A percentile compares a stretch with the other conserved stretches of the same genome.
phyloP scores from a whole-genome alignment of 35 echinoderm and acorn worm species.

The Heliocidaris erythrogramma region DNA sequence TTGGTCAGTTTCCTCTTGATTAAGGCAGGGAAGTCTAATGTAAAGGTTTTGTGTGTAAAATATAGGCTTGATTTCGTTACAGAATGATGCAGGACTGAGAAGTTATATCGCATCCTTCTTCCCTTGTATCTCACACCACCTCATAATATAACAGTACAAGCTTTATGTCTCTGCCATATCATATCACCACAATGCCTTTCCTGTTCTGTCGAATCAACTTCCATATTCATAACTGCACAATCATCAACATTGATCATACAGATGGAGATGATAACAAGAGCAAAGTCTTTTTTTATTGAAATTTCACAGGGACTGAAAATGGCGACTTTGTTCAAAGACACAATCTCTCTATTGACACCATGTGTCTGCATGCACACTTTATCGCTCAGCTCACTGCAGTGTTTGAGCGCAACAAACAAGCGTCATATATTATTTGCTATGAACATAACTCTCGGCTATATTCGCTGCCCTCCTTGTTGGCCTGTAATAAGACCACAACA shows the following conservation, averaged over 20 bases:
- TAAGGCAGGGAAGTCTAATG: no score
- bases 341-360: not conserved
- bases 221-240: not conserved
- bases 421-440: not conserved
- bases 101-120: no score
- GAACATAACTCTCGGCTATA: not conserved
- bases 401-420: not conserved
- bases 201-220: not conserved
- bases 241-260: not conserved
- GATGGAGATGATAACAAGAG: not conserved
- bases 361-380: not conserved
- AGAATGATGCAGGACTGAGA: no score
- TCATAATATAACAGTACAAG: no score
- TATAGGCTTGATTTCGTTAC: no score
- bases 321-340: not conserved
- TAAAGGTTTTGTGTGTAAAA: no score
- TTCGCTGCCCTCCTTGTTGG: not conserved
- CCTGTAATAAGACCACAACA: not conserved
- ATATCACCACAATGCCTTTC: not conserved
- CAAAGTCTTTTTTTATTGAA: not conserved
- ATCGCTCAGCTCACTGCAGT: not conserved
- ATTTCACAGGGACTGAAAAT: not conserved
- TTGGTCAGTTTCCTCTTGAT: no score
- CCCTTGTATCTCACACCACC: no score
- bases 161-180: no score